phyloP scores from a whole-genome alignment of 2,113 vertebrate genomes.

The Etia nguti region DNA sequence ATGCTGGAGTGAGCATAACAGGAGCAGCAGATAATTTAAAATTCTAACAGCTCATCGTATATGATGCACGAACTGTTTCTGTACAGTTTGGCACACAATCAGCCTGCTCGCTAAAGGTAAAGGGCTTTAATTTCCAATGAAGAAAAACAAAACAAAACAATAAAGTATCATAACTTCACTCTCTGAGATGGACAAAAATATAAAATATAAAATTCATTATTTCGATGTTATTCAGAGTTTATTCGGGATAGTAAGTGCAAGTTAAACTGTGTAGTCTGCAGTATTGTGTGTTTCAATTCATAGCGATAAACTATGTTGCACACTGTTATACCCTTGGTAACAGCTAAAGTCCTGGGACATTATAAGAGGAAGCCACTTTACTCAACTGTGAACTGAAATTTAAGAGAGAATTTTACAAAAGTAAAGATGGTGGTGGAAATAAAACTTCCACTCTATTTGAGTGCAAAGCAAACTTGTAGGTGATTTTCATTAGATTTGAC shows the following conservation, averaged over 20 bases:
- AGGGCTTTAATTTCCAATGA: background rate
- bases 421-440: rapidly evolving
- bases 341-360: background rate
- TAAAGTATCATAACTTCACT: background rate
- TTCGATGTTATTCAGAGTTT: rapidly evolving
- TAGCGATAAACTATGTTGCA: background rate
- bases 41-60: background rate
- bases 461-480: background rate
- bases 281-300: background rate
- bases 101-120: rapidly evolving
- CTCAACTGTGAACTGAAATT: rapidly evolving
- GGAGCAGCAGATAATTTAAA: rapidly evolving
- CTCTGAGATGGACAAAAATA: background rate
- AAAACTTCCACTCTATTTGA: background rate
- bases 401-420: background rate
- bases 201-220: background rate
- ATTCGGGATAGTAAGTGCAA: background rate
- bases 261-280: background rate
- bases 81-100: background rate
- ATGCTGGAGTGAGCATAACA: background rate
- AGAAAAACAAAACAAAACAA: background rate
- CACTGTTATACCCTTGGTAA: rapidly evolving
- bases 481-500: background rate
- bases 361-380: background rate
- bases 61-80: background rate